Evolutionary conservation across 2,113 vertebrate genomes (phyloP), one percentile per base, ranked within the genome.

Genomic region (Saguinus midas): DNA sequence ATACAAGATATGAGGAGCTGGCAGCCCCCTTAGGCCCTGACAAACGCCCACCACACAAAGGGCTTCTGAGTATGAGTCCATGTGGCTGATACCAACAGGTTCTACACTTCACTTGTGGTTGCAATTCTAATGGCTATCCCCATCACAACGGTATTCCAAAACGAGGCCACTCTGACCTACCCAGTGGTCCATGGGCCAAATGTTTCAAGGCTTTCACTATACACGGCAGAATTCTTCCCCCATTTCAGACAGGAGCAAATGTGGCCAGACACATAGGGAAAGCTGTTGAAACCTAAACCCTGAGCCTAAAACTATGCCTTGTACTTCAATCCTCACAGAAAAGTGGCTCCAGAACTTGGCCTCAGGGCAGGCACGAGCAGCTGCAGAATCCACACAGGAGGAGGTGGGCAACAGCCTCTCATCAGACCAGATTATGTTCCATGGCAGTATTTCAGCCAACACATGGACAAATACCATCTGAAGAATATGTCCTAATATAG

Each of bases 261-360:
- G 0, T 82, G 86, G 96, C 91, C 96, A 98, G 92, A 90, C 88
- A 96, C 40, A 97, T 0, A 3, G 43, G 78, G 76, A 91, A 48
- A 93, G 87, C 89, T 88, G 66, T 21, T 70, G 97, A 98, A 98
- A 98, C 66, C 95, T 96, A 98, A 98, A 98, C 96, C 98, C 95
- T 88, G 85, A 98, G 92, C 40, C 93, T 96, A 89, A 98, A 98
- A 97, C 96, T 98, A 97, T 96, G 98, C 97, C 97, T 97, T 97
- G 93, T 93, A 82, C 96, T 98, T 97, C 98, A 98, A 98, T 98
- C 97, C 98, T 40, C 25, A 93, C 25, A 97, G 97, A 98, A 98
- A 96, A 93, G 97, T 80, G 94, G 90, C 97, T 98, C 95, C 14
- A 37, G 94, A 98, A 32, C 80, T 61, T 78, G 91, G 96, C 92